phyloP scores from a whole-genome alignment of 2,113 vertebrate genomes.

The human region DNA sequence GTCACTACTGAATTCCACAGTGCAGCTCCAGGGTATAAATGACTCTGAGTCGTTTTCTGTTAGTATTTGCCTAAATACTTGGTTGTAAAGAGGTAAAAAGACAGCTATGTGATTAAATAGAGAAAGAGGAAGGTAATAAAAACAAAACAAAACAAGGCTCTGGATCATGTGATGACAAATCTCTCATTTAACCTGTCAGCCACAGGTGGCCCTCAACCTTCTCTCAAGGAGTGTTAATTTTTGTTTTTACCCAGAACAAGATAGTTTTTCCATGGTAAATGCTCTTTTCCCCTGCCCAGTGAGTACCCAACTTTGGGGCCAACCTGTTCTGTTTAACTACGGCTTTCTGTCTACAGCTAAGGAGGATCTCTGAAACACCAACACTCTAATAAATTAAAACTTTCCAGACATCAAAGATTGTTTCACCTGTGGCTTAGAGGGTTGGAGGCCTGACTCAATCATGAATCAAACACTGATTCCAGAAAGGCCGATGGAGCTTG shows the following conservation, averaged over 20 bases:
- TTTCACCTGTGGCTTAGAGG: neutral
- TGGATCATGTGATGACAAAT: neutral
- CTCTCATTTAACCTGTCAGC: neutral
- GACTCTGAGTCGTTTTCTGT: neutral
- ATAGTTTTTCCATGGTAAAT: neutral
- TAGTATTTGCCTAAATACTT: neutral
- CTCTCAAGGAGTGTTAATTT: neutral
- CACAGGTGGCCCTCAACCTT: neutral
- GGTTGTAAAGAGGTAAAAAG: neutral
- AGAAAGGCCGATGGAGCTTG: neutral
- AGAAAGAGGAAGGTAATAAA: neutral
- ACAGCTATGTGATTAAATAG: neutral
- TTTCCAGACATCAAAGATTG: neutral
- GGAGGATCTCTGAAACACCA: neutral
- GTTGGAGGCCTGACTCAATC: neutral
- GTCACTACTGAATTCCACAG: neutral
- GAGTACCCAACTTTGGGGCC: neutral
- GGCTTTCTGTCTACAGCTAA: neutral
- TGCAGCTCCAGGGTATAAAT: neutral
- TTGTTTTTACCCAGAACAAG: neutral
- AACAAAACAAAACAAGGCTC: neutral
- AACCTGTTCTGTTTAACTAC: neutral
- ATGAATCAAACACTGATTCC: slow-evolving; percentile 49
- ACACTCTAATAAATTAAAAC: neutral
- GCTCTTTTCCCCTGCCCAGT: neutral